A percentile compares a stretch with the other conserved stretches of the same genome.
Conservation (phyloP, 2,113 vertebrate genomes). For the Nothoprocta perdicaria region DNA sequence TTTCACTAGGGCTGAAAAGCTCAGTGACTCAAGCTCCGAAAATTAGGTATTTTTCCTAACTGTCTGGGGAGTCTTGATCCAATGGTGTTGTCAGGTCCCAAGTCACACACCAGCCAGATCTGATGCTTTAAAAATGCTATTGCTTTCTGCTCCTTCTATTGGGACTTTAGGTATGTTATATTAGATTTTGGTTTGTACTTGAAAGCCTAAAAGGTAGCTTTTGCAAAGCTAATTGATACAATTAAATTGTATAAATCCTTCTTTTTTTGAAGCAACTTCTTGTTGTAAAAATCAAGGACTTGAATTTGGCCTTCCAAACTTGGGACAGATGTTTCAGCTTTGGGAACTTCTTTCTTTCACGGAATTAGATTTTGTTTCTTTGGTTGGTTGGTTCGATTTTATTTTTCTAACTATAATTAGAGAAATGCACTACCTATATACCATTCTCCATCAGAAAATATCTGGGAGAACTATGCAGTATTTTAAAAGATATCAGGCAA, state of each 20-base stretch:
- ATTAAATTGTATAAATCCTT: too few relatives aligned
- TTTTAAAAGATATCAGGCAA: background rate
- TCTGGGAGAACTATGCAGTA: background rate
- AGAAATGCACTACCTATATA: conserved; percentile 16
- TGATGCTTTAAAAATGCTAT: background rate
- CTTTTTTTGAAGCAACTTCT: background rate
- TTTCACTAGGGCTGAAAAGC: background rate
- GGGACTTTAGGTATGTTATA: background rate
- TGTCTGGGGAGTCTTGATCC: background rate
- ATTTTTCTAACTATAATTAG: background rate
- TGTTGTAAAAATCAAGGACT: conserved; percentile 63
- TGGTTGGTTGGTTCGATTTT: too few relatives aligned
- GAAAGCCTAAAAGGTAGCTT: background rate
- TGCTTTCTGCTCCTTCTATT: background rate
- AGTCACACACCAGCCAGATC: background rate
- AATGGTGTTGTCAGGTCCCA: background rate
- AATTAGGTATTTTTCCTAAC: background rate
- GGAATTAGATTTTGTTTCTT: background rate
- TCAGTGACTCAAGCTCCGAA: background rate
- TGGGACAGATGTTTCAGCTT: conserved; percentile 64
- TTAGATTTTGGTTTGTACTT: background rate
- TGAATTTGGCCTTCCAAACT: conserved; percentile 48
- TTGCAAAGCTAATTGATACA: background rate
- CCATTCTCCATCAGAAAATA: background rate
- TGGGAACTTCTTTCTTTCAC: conserved; percentile 59